Percentiles rank a stretch among this genome's conserved stretches.
These are phyloP conservation scores for Clarias pachynema DNA, from an alignment of 2,797 vertebrate genomes.

Conservation along the genomic window DNA sequence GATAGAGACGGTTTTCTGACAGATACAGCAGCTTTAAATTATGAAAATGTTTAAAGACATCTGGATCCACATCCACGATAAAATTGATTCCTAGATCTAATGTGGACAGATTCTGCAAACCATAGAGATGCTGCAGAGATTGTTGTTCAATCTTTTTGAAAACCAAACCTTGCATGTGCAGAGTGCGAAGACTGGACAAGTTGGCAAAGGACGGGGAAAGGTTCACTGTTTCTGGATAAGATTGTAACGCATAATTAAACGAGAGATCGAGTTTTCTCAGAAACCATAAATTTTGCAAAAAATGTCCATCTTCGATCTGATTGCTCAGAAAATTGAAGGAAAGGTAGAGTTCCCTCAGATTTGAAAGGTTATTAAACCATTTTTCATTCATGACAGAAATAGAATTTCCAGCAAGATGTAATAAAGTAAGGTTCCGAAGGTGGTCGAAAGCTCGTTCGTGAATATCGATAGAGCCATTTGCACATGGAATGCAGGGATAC, in stretches of 20 bases:
- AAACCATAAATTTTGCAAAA: conserved; percentile 73
- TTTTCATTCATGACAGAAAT: conserved; percentile 66
- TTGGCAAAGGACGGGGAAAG: conserved; percentile 81
- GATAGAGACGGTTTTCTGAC: conserved; percentile 81
- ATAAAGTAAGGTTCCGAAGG: conserved; percentile 69
- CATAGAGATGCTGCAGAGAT: conserved; percentile 71
- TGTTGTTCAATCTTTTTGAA: conserved; percentile 75
- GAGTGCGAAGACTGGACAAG: conserved; percentile 73
- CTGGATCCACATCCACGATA: conserved; percentile 78
- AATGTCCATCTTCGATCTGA: conserved; percentile 72
- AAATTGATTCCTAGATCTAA: conserved; percentile 90
- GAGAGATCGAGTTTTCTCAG: conserved; percentile 84
- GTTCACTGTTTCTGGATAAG: conserved; percentile 72
- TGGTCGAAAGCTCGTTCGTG: conserved; percentile 76
- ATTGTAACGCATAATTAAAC: conserved; percentile 81
- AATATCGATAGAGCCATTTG: conserved; percentile 76
- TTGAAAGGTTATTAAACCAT: conserved; percentile 80
- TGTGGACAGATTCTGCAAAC: conserved; percentile 77
- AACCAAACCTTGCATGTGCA: conserved; percentile 83
- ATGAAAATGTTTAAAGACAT: conserved; percentile 69
- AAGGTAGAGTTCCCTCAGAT: conserved; percentile 79
- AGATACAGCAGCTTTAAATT: conserved; percentile 76
- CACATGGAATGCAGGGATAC: conserved; percentile 83
- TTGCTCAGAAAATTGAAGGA: conserved; percentile 82
- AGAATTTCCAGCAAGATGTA: conserved; percentile 88